Evolutionary conservation across 2,888 invertebrate genomes (phyloP).

Genomic region (Phaonia tiefii): DNA sequence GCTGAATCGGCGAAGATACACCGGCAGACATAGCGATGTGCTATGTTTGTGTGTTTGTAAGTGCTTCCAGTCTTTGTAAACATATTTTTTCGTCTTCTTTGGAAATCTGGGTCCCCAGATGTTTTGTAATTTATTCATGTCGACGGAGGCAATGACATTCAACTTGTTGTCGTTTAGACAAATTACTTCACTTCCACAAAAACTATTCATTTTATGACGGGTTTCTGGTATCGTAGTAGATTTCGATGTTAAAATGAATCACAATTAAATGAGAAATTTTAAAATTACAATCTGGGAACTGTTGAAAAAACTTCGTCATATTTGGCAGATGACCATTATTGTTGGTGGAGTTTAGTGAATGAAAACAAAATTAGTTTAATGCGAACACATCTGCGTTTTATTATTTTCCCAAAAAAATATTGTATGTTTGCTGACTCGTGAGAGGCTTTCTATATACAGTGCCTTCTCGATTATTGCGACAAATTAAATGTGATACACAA

Average conservation of each 20-base stretch:
- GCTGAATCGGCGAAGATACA: background rate
- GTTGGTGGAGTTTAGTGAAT: no score
- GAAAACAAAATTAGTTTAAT: no score
- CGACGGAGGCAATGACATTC: slow-evolving; percentile 51
- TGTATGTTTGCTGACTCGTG: no score
- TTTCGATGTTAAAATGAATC: background rate
- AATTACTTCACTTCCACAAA: slow-evolving; percentile 18
- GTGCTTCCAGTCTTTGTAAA: slow-evolving; percentile 22
- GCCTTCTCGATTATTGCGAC: no score
- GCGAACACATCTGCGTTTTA: no score
- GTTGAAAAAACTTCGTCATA: background rate
- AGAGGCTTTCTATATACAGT: no score
- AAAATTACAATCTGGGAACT: background rate
- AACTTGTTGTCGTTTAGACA: slow-evolving; percentile 53
- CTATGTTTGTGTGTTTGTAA: slow-evolving; percentile 8
- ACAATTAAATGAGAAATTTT: slow-evolving; percentile 8
- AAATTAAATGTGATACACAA: no score
- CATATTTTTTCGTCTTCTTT: slow-evolving; percentile 3
- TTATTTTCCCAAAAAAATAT: no score
- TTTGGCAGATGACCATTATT: background rate
- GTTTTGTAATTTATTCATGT: slow-evolving; percentile 53
- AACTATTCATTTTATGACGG: background rate
- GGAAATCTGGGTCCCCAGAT: background rate
- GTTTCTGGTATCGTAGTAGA: no score
- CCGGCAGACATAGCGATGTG: background rate